A percentile compares a stretch with the other conserved stretches of the same genome.
Evolutionary conservation across 2,797 vertebrate species (phyloP).

Genomic region (Protonibea diacanthus): DNA sequence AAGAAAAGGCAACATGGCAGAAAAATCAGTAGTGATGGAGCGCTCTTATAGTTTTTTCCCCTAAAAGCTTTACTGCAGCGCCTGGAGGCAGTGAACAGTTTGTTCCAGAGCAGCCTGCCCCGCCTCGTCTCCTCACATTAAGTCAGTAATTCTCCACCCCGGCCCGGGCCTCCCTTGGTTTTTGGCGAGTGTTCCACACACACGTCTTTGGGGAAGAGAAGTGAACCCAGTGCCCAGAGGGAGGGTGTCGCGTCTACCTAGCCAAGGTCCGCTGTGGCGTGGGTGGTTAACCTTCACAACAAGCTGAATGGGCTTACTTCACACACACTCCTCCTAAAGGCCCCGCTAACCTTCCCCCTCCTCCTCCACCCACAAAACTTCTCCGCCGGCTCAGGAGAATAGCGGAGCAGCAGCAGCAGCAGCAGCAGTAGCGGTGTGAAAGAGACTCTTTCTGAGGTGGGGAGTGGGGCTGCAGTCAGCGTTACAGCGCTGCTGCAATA

Average conservation of each 20-base stretch:
- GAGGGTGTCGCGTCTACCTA: conserved; percentile 33
- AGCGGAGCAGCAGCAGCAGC: conserved; percentile 22
- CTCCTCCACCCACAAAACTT: conserved; percentile 18
- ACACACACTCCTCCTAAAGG: conserved; percentile 41
- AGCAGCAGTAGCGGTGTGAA: conserved; percentile 63
- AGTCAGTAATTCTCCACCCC: conserved; percentile 64
- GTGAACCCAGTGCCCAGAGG: conserved; percentile 59
- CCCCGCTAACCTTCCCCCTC: conserved; percentile 3
- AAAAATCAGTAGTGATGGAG: conserved; percentile 12
- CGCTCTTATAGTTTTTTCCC: conserved; percentile 26
- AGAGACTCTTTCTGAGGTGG: conserved; percentile 74
- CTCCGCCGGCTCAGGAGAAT: conserved; percentile 47
- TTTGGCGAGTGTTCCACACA: conserved; percentile 43
- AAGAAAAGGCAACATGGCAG: conserved; percentile 34
- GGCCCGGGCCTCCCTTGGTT: conserved; percentile 63
- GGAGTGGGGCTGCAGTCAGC: conserved; percentile 35
- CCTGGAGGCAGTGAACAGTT: conserved; percentile 67
- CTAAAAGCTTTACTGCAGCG: conserved; percentile 28
- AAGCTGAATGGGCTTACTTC: conserved; percentile 74
- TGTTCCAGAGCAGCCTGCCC: conserved; percentile 61
- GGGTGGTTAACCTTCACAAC: conserved; percentile 58
- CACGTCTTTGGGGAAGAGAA: conserved; percentile 49
- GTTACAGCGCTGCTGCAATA: conserved; percentile 24
- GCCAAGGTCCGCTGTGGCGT: conserved; percentile 33
- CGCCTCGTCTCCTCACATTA: conserved; percentile 56